These are phyloP conservation scores for Gorsachius magnificus DNA, from an alignment of 2,797 vertebrate species.

Conservation along the genomic window DNA sequence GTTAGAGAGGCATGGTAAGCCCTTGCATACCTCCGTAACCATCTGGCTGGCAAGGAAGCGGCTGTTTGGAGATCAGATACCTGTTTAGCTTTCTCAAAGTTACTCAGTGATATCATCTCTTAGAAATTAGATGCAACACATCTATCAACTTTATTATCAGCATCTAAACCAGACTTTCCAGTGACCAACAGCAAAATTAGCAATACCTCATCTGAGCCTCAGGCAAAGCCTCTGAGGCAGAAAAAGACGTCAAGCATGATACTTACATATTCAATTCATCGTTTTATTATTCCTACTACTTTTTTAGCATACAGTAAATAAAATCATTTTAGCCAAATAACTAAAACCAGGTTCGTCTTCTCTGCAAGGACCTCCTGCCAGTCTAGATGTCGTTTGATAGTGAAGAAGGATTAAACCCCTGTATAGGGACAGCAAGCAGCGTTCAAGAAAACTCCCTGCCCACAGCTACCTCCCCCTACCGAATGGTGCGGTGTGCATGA, in stretches of 20 bases:
- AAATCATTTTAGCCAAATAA: background rate
- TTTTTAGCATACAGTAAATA: background rate
- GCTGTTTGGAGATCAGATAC: background rate
- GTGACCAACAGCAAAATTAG: background rate
- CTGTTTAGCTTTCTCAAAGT: background rate
- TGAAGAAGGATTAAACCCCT: background rate
- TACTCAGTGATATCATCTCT: background rate
- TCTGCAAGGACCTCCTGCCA: background rate
- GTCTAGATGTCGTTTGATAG: background rate
- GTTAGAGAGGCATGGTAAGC: background rate
- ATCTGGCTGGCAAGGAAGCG: background rate
- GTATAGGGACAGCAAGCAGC: fast-evolving
- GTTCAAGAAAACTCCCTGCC: background rate
- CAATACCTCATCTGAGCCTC: background rate
- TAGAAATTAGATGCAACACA: background rate
- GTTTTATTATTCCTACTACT: background rate
- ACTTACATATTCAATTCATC: background rate
- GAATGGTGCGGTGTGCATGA: fast-evolving
- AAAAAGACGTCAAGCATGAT: background rate
- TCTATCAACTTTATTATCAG: background rate
- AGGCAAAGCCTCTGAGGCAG: background rate
- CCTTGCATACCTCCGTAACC: background rate
- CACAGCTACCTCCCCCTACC: background rate
- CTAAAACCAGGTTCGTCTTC: background rate
- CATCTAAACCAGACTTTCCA: background rate